Base-by-base conservation (phyloP, 1,140 invertebrate genomes). In the Belonocnema kinseyi region DNA sequence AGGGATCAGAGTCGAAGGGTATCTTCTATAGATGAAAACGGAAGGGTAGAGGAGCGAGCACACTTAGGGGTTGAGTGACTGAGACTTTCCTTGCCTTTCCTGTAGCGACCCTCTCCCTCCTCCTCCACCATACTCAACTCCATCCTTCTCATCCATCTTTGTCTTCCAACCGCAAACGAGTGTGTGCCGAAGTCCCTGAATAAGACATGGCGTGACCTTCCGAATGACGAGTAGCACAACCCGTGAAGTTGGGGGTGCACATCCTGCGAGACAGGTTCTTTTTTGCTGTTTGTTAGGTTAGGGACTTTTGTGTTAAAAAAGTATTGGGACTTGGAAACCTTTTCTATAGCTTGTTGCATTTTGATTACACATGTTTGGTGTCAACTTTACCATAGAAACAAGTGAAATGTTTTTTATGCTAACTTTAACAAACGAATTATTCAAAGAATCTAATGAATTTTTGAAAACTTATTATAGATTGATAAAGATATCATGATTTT, bases 21-120 rank as follows among this genome's bases (percentile, higher is more conserved):
- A 88, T 87, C 88, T 87, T 85, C 86, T 88, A 87, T 86, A 84
- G 87, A 85, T 84, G 87, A 86, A 83, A 77, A 84, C 76, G 87
- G 80, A 85, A 82, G 53, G 75, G 70, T 70, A 21, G 74, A 53
- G 61, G 40, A 79, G 77, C 79, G 74, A 79, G 82, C 79, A 78
- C 82, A 80, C 81, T 76, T 77, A 72, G 82, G 84, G 81, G 75
- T 77, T 82, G 79, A 84, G 80, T 82, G 83, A 86, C 82, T 76
- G 21, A 54, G 40, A 56, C 52, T 76, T 52, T 77, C 77, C 81
- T 77, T 50, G 70, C 72, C 53, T 72, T 73, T 66, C 72, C 80
- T 76, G 51, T 58, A 61, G 70, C 52, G 21, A 72, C 77, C 53
- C 76, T 77, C 70, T 50, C 73, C n/a, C 53, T n/a, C 13, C 19